Base-by-base conservation (phyloP, 2,888 invertebrate genomes). In the Dasypolia templi region DNA sequence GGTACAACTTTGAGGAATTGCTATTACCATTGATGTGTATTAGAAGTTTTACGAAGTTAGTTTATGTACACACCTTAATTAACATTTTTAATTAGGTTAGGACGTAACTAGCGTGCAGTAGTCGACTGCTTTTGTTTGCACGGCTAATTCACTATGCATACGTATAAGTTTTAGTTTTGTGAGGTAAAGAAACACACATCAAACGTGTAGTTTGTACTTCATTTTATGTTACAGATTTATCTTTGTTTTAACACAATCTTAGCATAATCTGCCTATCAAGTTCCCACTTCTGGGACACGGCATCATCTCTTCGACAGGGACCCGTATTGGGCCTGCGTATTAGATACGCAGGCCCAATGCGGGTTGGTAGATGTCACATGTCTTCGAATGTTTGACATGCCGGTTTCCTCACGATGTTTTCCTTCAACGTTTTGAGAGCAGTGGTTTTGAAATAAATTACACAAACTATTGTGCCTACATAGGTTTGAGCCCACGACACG, bases 1-100 rank as follows among this genome's bases (percentile, higher is more conserved):
- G 87, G 87, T 87, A 87, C 88, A 88, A 89, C 89, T 89, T 87
- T 88, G 85, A 89, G 75, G 81, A 78, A 83, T 86, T 79, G 85
- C 80, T 86, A 85, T 83, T 77, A 58, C 77, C 77, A 81, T 79
- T 79, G 78, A 80, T 80, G 65, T 84, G 75, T 86, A 87, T 86
- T 83, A 81, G 77, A 71, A 81, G 83, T 84, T 81, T 90, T 89
- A 89, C 83, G 72, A 82, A 80, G 78, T 85, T 81, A 86, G 86
- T 87, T 87, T 85, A 88, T 88, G 84, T 77, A 72, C 76, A 79
- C 53, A 78, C 82, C 82, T 86, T 86, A 82, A 86, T 84, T 86
- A 87, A 86, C 87, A 66, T 73, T 81, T 81, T 81, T 79, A 81
- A 81, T 83, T 83, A 79, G 69, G 73, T 73, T 79, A 69, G 65